A percentile compares a stretch with the other conserved stretches of the same genome.
These are phyloP conservation scores for Aphelinus atriplicis DNA, from an alignment of 1,140 invertebrate genomes.

Conservation along the genomic window DNA sequence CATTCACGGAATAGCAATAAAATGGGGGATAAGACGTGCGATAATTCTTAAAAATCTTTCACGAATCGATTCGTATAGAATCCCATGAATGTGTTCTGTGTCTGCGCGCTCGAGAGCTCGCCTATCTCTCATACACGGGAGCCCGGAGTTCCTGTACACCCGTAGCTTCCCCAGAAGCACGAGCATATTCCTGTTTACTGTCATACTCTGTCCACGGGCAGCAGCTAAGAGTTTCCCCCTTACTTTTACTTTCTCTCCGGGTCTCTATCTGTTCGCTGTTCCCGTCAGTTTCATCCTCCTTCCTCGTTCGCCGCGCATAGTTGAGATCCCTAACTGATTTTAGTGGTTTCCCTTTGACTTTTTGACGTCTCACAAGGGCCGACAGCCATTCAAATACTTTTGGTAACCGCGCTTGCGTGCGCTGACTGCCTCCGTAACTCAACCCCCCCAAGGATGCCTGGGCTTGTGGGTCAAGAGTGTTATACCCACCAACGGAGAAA, in stretches of 20 bases:
- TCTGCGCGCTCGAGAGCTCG: no score
- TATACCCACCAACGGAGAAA: not conserved
- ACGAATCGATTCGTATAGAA: no score
- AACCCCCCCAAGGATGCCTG: slow-evolving; percentile 48
- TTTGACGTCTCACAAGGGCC: slow-evolving; percentile 66
- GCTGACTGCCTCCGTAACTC: slow-evolving; percentile 59
- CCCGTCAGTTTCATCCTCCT: slow-evolving; percentile 11
- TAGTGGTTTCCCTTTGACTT: slow-evolving; percentile 67
- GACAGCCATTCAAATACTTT: slow-evolving; percentile 65
- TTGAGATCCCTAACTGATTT: slow-evolving; percentile 68
- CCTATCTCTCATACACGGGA: no score
- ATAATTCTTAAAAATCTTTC: no score
- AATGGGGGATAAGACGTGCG: no score
- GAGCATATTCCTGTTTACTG: slow-evolving; percentile 38
- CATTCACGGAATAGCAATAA: no score
- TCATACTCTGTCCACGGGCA: slow-evolving; percentile 46
- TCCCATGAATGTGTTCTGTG: no score
- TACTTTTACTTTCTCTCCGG: slow-evolving; percentile 34
- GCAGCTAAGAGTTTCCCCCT: slow-evolving; percentile 43
- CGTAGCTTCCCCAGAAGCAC: slow-evolving; percentile 8
- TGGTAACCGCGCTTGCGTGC: slow-evolving; percentile 56
- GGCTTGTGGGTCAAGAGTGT: no score
- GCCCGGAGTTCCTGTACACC: not conserved
- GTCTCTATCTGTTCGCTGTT: slow-evolving; percentile 20
- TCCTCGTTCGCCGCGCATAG: slow-evolving; percentile 52